Evolutionary conservation across 2,113 vertebrate genomes (phyloP).

Genomic region (Scatophagus argus): DNA sequence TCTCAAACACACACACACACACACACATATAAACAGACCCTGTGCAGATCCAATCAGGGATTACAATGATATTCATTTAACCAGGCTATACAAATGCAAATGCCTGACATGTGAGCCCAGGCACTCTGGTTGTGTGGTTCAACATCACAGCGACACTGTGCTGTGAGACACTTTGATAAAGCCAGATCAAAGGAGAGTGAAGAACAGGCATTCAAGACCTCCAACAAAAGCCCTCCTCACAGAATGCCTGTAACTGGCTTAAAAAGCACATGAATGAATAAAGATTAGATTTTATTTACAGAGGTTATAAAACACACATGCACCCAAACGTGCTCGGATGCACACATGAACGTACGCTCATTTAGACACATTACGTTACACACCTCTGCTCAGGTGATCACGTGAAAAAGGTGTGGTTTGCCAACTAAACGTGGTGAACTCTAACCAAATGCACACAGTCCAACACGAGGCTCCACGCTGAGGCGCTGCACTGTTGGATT

Average conservation of each 20-base stretch:
- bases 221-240: conserved; percentile 61
- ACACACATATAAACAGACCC: neutral
- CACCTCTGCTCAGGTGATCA: conserved; percentile 22
- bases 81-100: conserved; percentile 72
- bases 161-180: conserved; percentile 70
- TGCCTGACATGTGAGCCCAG: conserved; percentile 48
- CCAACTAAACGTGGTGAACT: neutral
- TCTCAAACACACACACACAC: conserved; percentile 16
- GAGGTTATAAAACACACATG: conserved; percentile 8
- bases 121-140: conserved; percentile 52
- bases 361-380: neutral
- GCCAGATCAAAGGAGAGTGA: conserved; percentile 69
- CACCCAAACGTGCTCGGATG: neutral
- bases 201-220: conserved; percentile 66
- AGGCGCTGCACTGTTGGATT: conserved; percentile 8
- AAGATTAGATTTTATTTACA: conserved; percentile 46
- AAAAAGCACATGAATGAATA: conserved; percentile 53
- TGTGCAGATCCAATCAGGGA: conserved; percentile 38
- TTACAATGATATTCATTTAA: conserved; percentile 62
- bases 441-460: neutral
- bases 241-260: conserved; percentile 58
- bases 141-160: conserved; percentile 59
- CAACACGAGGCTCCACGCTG: neutral
- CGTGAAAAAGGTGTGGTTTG: neutral
- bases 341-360: neutral